These are phyloP conservation scores for Empidonax alnorum DNA, from an alignment of 2,113 vertebrate genomes.

Conservation along the genomic window DNA sequence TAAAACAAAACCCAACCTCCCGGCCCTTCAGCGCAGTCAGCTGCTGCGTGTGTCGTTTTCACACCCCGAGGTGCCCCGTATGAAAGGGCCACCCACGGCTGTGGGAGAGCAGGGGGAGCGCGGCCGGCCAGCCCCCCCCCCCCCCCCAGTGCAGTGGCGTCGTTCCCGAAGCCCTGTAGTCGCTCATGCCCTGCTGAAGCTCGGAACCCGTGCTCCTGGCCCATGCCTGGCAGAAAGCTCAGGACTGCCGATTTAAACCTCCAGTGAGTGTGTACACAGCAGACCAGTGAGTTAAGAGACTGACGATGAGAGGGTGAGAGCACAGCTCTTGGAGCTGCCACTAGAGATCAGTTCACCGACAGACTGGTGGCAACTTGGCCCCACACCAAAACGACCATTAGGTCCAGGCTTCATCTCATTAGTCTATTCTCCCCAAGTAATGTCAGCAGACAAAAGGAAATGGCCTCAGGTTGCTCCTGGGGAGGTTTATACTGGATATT, in stretches of 20 bases:
- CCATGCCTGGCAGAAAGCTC: not conserved
- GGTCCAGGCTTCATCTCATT: not conserved
- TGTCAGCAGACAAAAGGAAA: not conserved
- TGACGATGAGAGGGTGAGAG: not conserved
- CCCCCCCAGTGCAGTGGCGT: fast-evolving
- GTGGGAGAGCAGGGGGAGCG: not conserved
- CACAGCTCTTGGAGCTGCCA: not conserved
- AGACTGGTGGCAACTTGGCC: too few relatives aligned
- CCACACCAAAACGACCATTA: not conserved
- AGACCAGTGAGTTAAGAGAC: not conserved
- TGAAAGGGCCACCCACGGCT: not conserved
- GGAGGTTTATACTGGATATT: not conserved
- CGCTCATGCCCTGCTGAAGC: not conserved
- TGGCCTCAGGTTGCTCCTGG: not conserved
- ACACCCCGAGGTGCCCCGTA: too few relatives aligned
- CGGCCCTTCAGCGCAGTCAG: fast-evolving
- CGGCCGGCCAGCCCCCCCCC: too few relatives aligned
- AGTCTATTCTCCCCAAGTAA: not conserved
- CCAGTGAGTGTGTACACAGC: not conserved
- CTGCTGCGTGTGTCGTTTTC: not conserved
- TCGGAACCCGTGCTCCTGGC: too few relatives aligned
- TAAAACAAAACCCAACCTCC: fast-evolving
- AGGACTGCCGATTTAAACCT: not conserved
- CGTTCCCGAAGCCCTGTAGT: fast-evolving
- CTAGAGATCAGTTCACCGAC: not conserved